These are phyloP conservation scores for Nothocercus nigrocapillus DNA, from an alignment of 2,113 vertebrate genomes.

Conservation along the genomic window DNA sequence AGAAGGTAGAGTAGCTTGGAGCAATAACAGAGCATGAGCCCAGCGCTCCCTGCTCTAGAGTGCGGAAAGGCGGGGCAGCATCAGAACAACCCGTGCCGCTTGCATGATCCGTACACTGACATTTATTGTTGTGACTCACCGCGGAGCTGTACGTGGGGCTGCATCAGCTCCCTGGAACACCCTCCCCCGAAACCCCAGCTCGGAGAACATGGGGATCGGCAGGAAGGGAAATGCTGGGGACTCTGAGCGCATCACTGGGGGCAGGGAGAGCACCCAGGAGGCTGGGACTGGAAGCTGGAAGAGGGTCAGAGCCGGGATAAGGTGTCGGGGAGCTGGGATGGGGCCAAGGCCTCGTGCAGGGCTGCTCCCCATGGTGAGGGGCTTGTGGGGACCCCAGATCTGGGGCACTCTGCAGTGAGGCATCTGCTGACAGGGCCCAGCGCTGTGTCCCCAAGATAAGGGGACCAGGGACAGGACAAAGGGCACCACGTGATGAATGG, in stretches of 20 bases:
- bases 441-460: background rate
- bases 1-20: background rate
- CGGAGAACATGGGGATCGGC: background rate
- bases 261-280: background rate
- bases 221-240: background rate
- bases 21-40: background rate
- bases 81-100: background rate
- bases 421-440: background rate
- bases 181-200: background rate
- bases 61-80: background rate
- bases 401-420: background rate
- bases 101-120: background rate
- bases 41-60: background rate
- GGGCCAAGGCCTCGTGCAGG: background rate
- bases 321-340: background rate
- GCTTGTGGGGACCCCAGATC: background rate
- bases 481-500: too few species aligned
- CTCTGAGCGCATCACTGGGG: background rate
- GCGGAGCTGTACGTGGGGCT: rapidly evolving
- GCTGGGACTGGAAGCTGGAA: background rate
- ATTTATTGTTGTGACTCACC: background rate
- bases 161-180: background rate
- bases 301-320: background rate
- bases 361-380: background rate
- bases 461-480: too few species aligned